These are phyloP conservation scores for Mormyrus iriodes DNA, from an alignment of 2,113 vertebrate genomes.

Conservation along the genomic window DNA sequence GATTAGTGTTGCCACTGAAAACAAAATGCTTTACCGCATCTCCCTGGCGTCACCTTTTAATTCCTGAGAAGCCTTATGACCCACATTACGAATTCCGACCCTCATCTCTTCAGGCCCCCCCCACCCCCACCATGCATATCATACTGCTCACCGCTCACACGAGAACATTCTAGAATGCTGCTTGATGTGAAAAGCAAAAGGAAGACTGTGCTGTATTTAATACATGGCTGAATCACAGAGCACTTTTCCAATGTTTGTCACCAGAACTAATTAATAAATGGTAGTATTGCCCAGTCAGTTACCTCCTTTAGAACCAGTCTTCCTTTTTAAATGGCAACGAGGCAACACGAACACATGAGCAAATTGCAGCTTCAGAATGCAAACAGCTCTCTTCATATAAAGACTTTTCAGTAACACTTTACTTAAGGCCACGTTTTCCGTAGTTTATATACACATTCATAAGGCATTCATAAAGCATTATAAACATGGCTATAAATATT, in stretches of 20 bases:
- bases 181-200: neutral
- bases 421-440: too few species aligned
- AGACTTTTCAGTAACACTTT: too few species aligned
- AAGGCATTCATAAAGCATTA: too few species aligned
- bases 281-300: neutral
- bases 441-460: too few species aligned
- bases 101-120: neutral
- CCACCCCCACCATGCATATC: neutral
- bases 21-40: conserved; percentile 35
- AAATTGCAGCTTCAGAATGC: neutral
- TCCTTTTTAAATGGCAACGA: neutral
- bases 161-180: neutral
- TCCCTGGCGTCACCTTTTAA: conserved; percentile 42
- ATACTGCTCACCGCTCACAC: neutral
- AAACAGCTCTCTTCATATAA: neutral
- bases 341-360: neutral
- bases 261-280: neutral
- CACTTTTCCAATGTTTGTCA: neutral
- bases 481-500: too few species aligned
- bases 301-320: neutral
- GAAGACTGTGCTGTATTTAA: neutral
- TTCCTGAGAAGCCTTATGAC: conserved; percentile 40
- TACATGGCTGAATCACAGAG: neutral
- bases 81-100: conserved; percentile 38
- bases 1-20: conserved; percentile 44